phyloP scores from a whole-genome alignment of 1,140 invertebrate genomes.

The Pinna nobilis region DNA sequence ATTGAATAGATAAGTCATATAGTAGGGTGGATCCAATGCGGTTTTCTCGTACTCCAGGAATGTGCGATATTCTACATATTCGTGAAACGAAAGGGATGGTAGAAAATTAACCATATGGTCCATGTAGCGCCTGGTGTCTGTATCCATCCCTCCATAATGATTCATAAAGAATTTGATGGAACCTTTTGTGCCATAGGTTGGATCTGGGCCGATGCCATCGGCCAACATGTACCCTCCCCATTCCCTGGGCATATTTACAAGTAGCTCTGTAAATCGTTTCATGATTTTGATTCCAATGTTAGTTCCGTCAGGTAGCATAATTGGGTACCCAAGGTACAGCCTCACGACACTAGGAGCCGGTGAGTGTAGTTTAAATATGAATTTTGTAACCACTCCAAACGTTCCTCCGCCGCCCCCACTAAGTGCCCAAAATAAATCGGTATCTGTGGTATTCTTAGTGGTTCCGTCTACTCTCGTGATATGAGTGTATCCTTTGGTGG shows the following conservation, averaged over 20 bases:
- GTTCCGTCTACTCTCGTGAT: constrained; percentile 2
- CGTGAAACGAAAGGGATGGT: neutral
- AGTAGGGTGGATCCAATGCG: neutral
- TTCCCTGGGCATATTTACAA: constrained; percentile 8
- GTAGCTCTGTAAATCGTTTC: constrained; percentile 5
- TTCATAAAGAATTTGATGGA: neutral
- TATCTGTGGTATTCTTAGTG: neutral
- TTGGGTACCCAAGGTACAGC: constrained; percentile 6
- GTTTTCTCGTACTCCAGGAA: constrained; percentile 38
- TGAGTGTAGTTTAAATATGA: constrained; percentile 48
- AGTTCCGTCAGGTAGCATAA: constrained; percentile 12
- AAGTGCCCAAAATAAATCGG: constrained; percentile 59
- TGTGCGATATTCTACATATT: neutral
- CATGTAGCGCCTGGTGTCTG: neutral
- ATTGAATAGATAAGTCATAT: constrained; percentile 15
- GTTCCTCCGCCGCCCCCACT: constrained; percentile 60
- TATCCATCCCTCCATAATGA: constrained; percentile 22
- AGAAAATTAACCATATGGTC: constrained; percentile 12
- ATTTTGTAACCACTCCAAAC: constrained; percentile 49
- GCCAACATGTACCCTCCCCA: constrained; percentile 35
- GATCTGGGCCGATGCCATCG: neutral
- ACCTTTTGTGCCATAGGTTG: neutral
- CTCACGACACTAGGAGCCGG: constrained; percentile 18
- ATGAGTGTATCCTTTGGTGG: constrained; percentile 2
- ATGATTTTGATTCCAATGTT: constrained; percentile 15